Conservation (phyloP, 2,797 vertebrate species). For the Champsocephalus esox region DNA sequence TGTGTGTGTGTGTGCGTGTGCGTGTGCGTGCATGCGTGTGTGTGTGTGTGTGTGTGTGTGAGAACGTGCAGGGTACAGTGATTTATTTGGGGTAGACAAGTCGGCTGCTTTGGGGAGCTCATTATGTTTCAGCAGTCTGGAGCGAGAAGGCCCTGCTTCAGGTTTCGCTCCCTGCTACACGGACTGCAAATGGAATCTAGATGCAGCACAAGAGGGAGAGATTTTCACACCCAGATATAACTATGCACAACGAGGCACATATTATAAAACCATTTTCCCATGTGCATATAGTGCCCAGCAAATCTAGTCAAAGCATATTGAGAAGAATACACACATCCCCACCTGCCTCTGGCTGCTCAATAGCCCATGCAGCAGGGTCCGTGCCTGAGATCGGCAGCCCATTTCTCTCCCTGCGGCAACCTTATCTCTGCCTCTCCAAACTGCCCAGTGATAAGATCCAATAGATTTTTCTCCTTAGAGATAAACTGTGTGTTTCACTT, state of each 20-base stretch:
- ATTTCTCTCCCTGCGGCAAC: constrained; percentile 60
- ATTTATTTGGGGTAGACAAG: constrained; percentile 84
- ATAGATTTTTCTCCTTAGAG: constrained; percentile 68
- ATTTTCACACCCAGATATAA: constrained; percentile 51
- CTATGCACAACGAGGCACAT: constrained; percentile 13
- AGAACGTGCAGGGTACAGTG: constrained; percentile 55
- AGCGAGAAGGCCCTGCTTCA: constrained; percentile 72
- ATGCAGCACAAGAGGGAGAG: constrained; percentile 70
- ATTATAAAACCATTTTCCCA: constrained; percentile 21
- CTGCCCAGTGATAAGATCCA: constrained; percentile 74
- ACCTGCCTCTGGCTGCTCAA: constrained; percentile 27
- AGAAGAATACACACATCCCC: constrained; percentile 23
- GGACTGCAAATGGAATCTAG: constrained; percentile 73
- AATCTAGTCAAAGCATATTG: constrained; percentile 53
- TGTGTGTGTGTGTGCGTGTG: constrained; percentile 2
- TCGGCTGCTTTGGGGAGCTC: constrained; percentile 82
- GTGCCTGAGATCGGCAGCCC: constrained; percentile 59
- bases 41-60: constrained; percentile 25
- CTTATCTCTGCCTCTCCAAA: constrained; percentile 77
- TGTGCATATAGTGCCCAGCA: constrained; percentile 28
- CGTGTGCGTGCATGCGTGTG: constrained; percentile 32
- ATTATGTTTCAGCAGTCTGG: constrained; percentile 82
- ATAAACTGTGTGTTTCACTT: constrained; percentile 60
- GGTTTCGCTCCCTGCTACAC: constrained; percentile 79
- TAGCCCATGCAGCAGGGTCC: constrained; percentile 35